Conservation (phyloP, 1,140 invertebrate genomes). For the Cherax destructor region DNA sequence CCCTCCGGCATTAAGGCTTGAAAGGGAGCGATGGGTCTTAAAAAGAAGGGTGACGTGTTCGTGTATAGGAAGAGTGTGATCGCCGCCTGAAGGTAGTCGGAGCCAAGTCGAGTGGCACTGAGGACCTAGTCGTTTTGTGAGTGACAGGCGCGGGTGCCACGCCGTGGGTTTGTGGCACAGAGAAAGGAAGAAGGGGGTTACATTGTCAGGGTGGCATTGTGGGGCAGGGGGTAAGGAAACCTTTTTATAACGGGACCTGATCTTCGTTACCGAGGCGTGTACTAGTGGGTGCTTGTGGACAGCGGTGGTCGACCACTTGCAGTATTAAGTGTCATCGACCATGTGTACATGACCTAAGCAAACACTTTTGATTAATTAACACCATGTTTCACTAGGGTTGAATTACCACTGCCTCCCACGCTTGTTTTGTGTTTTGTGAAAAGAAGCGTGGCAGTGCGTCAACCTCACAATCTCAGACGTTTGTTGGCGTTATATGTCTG, state of each 20-base stretch:
- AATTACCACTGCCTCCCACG: constrained; percentile 19
- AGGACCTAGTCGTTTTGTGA: constrained; percentile 25
- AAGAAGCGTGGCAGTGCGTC: too few relatives aligned
- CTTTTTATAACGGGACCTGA: constrained; percentile 19
- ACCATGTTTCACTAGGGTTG: constrained; percentile 41
- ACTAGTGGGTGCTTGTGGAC: background rate
- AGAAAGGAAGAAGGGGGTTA: background rate
- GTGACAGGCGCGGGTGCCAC: constrained; percentile 64
- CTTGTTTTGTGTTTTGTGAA: background rate
- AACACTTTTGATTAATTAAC: constrained; percentile 61
- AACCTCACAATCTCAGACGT: too few relatives aligned
- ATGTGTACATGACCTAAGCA: constrained; percentile 46
- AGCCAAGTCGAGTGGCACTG: constrained; percentile 18
- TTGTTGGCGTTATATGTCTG: too few relatives aligned
- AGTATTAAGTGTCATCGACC: constrained; percentile 44
- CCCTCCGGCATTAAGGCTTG: background rate
- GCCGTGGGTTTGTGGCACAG: background rate
- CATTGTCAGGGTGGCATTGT: background rate
- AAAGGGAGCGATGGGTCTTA: background rate
- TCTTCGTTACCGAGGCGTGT: background rate
- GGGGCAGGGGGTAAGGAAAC: constrained; percentile 4
- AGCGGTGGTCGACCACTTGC: background rate
- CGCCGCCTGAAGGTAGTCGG: background rate
- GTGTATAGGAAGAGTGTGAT: background rate
- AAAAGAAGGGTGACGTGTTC: background rate